Evolutionary conservation across 2,797 vertebrate genomes (phyloP), one percentile per base, ranked within the genome.

Genomic region (Cyclura pinguis): DNA sequence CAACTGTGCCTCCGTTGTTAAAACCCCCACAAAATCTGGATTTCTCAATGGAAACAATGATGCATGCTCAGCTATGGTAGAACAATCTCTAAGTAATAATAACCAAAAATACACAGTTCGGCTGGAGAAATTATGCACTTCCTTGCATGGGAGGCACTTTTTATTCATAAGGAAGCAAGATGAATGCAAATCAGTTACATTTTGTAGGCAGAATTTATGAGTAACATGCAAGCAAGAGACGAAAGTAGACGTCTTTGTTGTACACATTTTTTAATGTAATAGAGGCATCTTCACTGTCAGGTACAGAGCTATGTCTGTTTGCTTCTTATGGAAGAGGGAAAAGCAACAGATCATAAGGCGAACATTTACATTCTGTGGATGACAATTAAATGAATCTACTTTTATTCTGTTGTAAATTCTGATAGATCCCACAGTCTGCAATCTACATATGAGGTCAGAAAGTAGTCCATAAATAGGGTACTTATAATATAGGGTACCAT

Each of bases 141-240:
- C 80, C 76, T 94, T 95, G 90, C 93, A 94, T 94, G 95, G 95
- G 92, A 94, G 93, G 93, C 85, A 89, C 92, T 94, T 94, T 96
- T 96, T 95, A 95, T 94, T 95, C 91, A 89, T 84, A 94, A 96
- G 94, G 85, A 95, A 96, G 95, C 38, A 93, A 92, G 93, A 96
- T 92, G 88, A 95, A 95, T 96, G 93, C 95, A 97, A 96, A 96
- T 95, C 90, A 96, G 93, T 93, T 95, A 94, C 95, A 94, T 97
- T 96, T 96, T 96, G 94, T 96, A 94, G 92, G 93, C 95, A 96
- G 95, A 93, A 89, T 97, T 96, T 95, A 91, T 97, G 95, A 97
- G 93, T 93, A 96, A 96, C 91, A 97, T 97, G 96, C 96, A 97
- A 97, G 97, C 95, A 96, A 95, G 93, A 27, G 13, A 94, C 92